Conservation (phyloP, 2,797 vertebrate genomes). For the Nannoperca australis region DNA sequence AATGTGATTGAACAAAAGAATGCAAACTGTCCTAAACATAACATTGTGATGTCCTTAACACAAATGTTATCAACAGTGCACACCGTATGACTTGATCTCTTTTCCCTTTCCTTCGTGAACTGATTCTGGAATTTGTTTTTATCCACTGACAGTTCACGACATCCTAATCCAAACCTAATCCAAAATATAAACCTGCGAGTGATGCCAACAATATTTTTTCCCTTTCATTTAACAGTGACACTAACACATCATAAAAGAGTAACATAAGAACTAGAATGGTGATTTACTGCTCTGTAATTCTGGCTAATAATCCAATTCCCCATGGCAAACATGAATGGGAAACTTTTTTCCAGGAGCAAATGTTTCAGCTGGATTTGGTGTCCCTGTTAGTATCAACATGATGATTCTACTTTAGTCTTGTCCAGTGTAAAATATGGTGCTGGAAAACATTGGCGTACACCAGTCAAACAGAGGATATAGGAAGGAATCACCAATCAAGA, state of each 20-base stretch:
- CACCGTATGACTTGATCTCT: background rate
- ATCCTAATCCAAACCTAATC: background rate
- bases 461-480: background rate
- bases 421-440: slow-evolving; percentile 34
- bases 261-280: background rate
- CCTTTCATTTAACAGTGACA: background rate
- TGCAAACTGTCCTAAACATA: slow-evolving; percentile 56
- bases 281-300: background rate
- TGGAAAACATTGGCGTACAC: background rate
- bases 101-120: background rate
- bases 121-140: background rate
- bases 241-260: background rate
- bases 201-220: background rate
- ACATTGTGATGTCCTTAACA: background rate
- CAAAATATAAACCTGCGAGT: background rate
- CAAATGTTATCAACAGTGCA: background rate
- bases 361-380: background rate
- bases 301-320: background rate
- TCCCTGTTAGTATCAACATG: background rate
- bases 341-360: background rate
- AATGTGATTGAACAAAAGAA: slow-evolving; percentile 32
- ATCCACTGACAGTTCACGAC: background rate
- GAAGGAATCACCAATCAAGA: background rate
- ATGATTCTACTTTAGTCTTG: background rate
- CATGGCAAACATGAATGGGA: background rate